Conservation (phyloP, 2,113 vertebrate genomes). For the Apodemus speciosus region DNA sequence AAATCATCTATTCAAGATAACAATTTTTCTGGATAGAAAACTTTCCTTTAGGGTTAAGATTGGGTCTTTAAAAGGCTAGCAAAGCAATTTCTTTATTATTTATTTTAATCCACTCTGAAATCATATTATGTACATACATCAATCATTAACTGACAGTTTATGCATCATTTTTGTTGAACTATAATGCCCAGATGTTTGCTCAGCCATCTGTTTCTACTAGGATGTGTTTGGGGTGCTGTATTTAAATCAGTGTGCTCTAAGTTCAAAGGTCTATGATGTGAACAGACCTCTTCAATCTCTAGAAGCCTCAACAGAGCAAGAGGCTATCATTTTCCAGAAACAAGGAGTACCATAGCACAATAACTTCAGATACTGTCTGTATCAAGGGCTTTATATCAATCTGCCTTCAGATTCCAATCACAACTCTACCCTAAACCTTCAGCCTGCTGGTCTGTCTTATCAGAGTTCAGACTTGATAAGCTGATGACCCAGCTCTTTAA, state of each 20-base stretch:
- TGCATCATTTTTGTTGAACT: not conserved
- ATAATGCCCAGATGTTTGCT: not conserved
- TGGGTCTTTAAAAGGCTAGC: not conserved
- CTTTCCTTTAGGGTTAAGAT: not conserved
- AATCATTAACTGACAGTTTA: not conserved
- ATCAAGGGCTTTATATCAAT: too few species aligned
- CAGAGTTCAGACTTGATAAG: not conserved
- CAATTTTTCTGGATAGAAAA: constrained; percentile 9
- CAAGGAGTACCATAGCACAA: not conserved
- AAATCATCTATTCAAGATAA: not conserved
- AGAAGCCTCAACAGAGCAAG: not conserved
- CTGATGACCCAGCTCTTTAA: not conserved
- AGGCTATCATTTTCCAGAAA: not conserved
- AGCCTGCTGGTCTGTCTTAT: not conserved
- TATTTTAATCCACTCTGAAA: not conserved
- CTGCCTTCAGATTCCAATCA: not conserved
- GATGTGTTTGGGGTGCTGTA: not conserved
- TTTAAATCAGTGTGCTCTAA: not conserved
- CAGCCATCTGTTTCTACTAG: not conserved
- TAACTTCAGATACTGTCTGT: not conserved
- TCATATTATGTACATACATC: not conserved
- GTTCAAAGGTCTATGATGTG: not conserved
- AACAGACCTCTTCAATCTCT: not conserved
- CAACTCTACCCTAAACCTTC: not conserved
- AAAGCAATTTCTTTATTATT: not conserved